These are phyloP conservation scores for Trachelipus rathkii DNA, from an alignment of 1,140 invertebrate genomes.

Conservation along the genomic window DNA sequence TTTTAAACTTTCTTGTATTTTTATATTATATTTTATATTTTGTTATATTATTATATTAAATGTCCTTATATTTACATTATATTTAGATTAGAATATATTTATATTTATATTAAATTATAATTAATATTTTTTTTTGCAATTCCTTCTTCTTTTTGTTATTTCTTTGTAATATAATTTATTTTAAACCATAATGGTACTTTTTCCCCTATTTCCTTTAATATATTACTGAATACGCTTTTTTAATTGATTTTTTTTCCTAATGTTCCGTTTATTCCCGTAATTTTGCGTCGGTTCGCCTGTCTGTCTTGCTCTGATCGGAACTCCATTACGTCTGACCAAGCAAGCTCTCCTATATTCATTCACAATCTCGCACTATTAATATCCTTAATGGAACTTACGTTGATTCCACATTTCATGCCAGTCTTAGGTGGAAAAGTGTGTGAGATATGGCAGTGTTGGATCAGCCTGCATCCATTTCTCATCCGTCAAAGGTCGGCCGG, in stretches of 20 bases:
- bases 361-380: conserved; percentile 12
- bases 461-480: conserved; percentile 8
- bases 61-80: too few species aligned
- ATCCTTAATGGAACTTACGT: conserved; percentile 7
- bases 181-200: not conserved
- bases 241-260: not conserved
- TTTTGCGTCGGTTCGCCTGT: not conserved
- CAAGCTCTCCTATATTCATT: not conserved
- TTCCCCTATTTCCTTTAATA: not conserved
- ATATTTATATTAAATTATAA: too few species aligned
- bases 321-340: not conserved
- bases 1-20: too few species aligned
- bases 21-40: too few species aligned
- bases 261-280: not conserved
- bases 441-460: conserved; percentile 11
- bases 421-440: conserved; percentile 8
- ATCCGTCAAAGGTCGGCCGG: conserved; percentile 6
- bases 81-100: too few species aligned
- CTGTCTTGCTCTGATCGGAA: not conserved
- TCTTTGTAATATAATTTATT: not conserved
- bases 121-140: too few species aligned
- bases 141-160: not conserved
- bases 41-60: too few species aligned
- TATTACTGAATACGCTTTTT: not conserved
- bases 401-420: conserved; percentile 9